phyloP scores from a whole-genome alignment of 30 jellyfish, hydroid and myxozoan species.

The Chrysaora quinquecirrha region DNA sequence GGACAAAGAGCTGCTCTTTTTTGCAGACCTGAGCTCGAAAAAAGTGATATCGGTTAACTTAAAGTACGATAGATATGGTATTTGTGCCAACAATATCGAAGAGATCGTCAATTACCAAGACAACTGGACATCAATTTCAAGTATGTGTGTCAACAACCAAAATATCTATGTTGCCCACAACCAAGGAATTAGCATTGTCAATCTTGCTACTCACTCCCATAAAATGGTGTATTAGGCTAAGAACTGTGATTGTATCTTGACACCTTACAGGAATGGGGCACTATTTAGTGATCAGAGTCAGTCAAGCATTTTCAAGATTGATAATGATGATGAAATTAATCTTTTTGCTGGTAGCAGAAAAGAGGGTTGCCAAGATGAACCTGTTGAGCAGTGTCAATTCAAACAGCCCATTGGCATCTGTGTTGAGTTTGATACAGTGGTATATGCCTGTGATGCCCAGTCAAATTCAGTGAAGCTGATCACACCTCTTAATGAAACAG shows the following conservation, averaged over 20 bases:
- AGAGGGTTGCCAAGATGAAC: constrained; percentile 21
- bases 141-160: constrained; percentile 22
- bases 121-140: constrained; percentile 22
- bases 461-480: constrained; percentile 34
- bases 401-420: constrained; percentile 31
- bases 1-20: constrained; percentile 10
- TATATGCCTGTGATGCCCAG: constrained; percentile 49
- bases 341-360: constrained; percentile 14
- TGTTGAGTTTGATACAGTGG: constrained; percentile 24
- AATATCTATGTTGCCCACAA: constrained; percentile 14
- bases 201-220: constrained; percentile 24
- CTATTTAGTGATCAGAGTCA: constrained; percentile 52
- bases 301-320: constrained; percentile 41
- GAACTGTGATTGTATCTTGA: constrained; percentile 11
- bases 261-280: constrained; percentile 33
- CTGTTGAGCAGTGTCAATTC: constrained; percentile 25
- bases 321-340: constrained; percentile 8
- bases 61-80: constrained; percentile 15
- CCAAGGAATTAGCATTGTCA: constrained; percentile 19
- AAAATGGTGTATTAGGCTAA: constrained; percentile 14
- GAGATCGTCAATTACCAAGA: constrained; percentile 13
- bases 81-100: constrained; percentile 5
- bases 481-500: constrained; percentile 35
- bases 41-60: constrained; percentile 1
- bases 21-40: constrained; percentile 16